Conservation (phyloP, 92 coral and sea anemone species). For the Phenganax subtilis region DNA sequence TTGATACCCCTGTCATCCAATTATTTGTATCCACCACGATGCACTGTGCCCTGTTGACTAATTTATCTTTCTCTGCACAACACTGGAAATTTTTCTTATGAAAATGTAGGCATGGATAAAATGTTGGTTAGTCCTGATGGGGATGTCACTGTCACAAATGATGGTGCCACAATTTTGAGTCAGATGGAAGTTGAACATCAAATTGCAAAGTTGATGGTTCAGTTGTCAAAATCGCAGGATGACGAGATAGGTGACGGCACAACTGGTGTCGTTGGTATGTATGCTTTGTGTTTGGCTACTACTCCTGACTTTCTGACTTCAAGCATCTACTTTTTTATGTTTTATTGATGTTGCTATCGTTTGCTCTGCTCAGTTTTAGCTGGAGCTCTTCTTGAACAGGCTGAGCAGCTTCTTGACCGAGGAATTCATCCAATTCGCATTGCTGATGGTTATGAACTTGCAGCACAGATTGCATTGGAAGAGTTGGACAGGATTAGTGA, state of each 20-base stretch:
- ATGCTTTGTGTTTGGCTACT: too few relatives aligned
- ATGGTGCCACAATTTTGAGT: constrained; percentile 92
- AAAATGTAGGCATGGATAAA: constrained; percentile 82
- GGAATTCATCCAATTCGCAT: constrained; percentile 97
- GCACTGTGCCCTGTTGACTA: too few relatives aligned
- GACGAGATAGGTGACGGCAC: constrained; percentile 99
- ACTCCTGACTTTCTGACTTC: too few relatives aligned
- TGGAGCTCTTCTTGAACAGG: constrained; percentile 96
- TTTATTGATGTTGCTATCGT: background rate
- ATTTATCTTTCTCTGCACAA: too few relatives aligned
- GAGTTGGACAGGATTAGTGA: constrained; percentile 89
- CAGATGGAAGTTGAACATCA: constrained; percentile 98
- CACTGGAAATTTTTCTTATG: background rate
- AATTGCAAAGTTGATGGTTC: constrained; percentile 96
- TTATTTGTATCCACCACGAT: too few relatives aligned
- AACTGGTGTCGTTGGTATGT: constrained; percentile 92
- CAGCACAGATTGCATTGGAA: constrained; percentile 87
- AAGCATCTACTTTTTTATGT: background rate
- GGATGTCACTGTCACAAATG: constrained; percentile 92
- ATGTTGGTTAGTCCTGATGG: constrained; percentile 99
- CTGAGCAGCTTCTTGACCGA: constrained; percentile 97
- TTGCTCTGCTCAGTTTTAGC: constrained; percentile 61
- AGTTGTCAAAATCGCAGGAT: constrained; percentile 92
- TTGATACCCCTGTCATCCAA: background rate
- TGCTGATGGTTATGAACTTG: constrained; percentile 98